These are phyloP conservation scores for Babylonia areolata DNA, from an alignment of 1,140 invertebrate genomes.

Conservation along the genomic window DNA sequence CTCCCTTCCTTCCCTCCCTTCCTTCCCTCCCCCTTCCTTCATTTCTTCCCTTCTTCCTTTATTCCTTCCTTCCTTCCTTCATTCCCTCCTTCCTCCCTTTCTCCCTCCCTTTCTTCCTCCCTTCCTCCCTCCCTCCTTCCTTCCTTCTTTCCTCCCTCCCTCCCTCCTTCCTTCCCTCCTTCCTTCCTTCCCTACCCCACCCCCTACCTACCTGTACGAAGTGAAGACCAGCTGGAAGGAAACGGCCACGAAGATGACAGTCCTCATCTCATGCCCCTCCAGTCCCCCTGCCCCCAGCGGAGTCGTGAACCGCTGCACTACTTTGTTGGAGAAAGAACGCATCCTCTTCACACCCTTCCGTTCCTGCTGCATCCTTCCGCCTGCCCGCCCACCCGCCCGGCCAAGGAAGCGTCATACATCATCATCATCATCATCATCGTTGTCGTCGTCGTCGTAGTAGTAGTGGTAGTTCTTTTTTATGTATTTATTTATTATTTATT, in stretches of 20 bases:
- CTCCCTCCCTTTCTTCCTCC: neutral
- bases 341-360: neutral
- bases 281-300: constrained; percentile 14
- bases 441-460: too few relatives aligned
- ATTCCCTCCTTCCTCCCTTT: neutral
- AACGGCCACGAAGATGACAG: constrained; percentile 37
- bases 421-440: too few relatives aligned
- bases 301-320: neutral
- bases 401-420: too few relatives aligned
- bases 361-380: too few relatives aligned
- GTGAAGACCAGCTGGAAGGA: constrained; percentile 54
- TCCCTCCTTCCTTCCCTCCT: too few relatives aligned
- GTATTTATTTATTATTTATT: too few relatives aligned
- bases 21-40: neutral
- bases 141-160: too few relatives aligned
- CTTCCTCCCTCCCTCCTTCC: too few relatives aligned
- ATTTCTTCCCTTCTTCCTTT: neutral
- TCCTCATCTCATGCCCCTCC: constrained; percentile 40
- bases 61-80: neutral
- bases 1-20: neutral
- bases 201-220: constrained; percentile 39
- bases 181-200: too few relatives aligned
- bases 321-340: neutral
- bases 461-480: too few relatives aligned
- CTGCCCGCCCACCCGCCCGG: too few relatives aligned